phyloP scores from a whole-genome alignment of 2,888 invertebrate genomes.

The Napeogenes inachia region DNA sequence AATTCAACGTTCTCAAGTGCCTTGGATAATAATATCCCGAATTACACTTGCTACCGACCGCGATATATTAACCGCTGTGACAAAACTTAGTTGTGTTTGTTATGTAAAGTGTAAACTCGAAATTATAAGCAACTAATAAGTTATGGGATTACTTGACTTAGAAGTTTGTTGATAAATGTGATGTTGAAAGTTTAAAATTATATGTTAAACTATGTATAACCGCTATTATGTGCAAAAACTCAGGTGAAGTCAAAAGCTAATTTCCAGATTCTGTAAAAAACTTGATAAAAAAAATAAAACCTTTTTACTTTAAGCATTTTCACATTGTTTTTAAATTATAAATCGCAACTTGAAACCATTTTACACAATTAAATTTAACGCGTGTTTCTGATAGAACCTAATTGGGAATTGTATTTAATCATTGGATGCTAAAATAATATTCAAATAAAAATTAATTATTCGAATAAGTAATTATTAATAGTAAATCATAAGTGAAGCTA shows the following conservation, averaged over 20 bases:
- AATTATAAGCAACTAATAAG: constrained; percentile 3
- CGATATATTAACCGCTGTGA: neutral
- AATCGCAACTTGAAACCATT: too few species aligned
- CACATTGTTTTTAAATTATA: too few species aligned
- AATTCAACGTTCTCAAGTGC: too few species aligned
- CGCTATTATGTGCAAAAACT: neutral
- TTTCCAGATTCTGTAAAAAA: too few species aligned
- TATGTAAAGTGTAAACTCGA: constrained; percentile 1
- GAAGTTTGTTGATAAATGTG: constrained; percentile 1
- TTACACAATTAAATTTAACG: too few species aligned
- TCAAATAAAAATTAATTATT: too few species aligned
- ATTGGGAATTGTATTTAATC: too few species aligned
- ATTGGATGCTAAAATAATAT: too few species aligned
- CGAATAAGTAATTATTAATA: neutral
- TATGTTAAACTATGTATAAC: neutral
- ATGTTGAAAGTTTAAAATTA: constrained; percentile 2
- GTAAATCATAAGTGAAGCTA: neutral
- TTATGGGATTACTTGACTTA: constrained; percentile 5
- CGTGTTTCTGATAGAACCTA: too few species aligned
- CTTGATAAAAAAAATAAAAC: too few species aligned
- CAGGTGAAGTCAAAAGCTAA: too few species aligned
- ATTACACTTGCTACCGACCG: neutral
- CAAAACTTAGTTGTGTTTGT: constrained; percentile 5
- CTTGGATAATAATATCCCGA: neutral
- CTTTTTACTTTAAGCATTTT: too few species aligned